These are phyloP conservation scores for Pediacus dermestoides DNA, from an alignment of 2,888 invertebrate species.

Conservation along the genomic window DNA sequence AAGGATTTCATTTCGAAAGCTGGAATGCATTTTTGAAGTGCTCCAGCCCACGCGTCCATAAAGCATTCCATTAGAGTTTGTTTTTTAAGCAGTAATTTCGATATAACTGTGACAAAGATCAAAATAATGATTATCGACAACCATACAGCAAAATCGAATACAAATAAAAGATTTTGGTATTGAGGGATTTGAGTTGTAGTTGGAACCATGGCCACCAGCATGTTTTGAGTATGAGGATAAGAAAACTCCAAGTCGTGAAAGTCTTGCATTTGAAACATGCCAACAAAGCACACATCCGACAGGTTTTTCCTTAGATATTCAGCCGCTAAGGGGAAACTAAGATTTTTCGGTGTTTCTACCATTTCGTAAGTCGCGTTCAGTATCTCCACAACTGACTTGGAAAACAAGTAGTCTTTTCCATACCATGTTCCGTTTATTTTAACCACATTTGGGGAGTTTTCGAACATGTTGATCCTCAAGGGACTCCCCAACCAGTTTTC, in stretches of 20 bases:
- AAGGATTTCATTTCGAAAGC: background rate
- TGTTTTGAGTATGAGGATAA: constrained; percentile 12
- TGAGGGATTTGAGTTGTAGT: constrained; percentile 9
- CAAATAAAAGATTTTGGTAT: constrained; percentile 11
- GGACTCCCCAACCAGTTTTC: constrained; percentile 12
- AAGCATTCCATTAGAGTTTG: background rate
- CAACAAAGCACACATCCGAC: constrained; percentile 7
- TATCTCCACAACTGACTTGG: constrained; percentile 5
- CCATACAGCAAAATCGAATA: constrained; percentile 6
- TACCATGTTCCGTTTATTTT: constrained; percentile 7
- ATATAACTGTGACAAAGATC: constrained; percentile 3
- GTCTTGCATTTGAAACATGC: constrained; percentile 1
- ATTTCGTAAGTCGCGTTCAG: constrained; percentile 13
- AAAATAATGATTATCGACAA: constrained; percentile 3
- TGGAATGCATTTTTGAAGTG: background rate
- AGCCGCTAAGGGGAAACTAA: background rate
- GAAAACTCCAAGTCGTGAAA: constrained; percentile 10
- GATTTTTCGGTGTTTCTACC: background rate
- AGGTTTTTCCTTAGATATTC: constrained; percentile 7
- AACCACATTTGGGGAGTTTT: background rate
- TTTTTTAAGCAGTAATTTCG: background rate
- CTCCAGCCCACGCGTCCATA: background rate
- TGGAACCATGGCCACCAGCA: constrained; percentile 15
- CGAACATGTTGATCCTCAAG: constrained; percentile 7
- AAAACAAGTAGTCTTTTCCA: constrained; percentile 8